Conservation (phyloP, 2,797 vertebrate species). For the Dicrostonyx torquatus region DNA sequence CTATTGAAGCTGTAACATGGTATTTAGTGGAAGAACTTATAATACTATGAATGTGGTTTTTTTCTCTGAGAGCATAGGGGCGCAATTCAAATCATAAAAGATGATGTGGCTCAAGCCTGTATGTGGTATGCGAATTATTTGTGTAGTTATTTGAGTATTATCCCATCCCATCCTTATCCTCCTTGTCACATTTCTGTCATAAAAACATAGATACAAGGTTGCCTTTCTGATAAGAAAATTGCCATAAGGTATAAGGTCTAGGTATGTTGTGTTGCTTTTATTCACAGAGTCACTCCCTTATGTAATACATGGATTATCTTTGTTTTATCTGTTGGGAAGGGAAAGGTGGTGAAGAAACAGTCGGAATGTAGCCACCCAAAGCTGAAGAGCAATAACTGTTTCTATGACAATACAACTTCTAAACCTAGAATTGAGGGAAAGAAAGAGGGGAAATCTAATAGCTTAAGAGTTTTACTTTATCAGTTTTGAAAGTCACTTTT, state of each 20-base stretch:
- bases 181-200: not conserved
- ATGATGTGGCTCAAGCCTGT: not conserved
- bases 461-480: slow-evolving; percentile 17
- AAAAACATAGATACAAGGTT: not conserved
- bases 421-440: slow-evolving; percentile 42
- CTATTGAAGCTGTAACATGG: slow-evolving; percentile 31
- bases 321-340: slow-evolving; percentile 5
- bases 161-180: not conserved
- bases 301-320: not conserved
- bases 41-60: slow-evolving; percentile 7
- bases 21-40: slow-evolving; percentile 54
- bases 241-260: slow-evolving; percentile 12
- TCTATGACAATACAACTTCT: not conserved
- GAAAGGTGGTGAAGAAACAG: slow-evolving; percentile 1
- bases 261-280: not conserved
- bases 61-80: not conserved
- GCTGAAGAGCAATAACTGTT: not conserved
- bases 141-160: not conserved
- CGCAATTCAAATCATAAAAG: slow-evolving; percentile 34
- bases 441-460: not conserved
- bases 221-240: not conserved
- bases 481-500: not conserved
- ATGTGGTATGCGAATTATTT: slow-evolving; percentile 3
- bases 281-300: not conserved
- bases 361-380: not conserved